Evolutionary conservation across 1,140 invertebrate species (phyloP).

Genomic region (Helicorthomorpha holstii): DNA sequence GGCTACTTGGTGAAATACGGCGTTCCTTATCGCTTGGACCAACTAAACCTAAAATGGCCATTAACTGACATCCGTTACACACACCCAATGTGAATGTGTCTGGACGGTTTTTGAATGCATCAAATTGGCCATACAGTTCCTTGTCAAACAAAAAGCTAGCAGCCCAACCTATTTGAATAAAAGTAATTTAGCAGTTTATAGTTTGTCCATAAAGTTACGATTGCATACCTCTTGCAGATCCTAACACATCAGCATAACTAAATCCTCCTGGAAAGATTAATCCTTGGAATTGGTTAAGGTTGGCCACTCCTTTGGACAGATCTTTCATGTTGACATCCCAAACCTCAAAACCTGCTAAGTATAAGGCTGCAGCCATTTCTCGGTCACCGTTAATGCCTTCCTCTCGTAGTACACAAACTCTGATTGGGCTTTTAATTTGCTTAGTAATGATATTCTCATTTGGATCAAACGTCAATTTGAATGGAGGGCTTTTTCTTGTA

Average conservation of each 20-base stretch:
- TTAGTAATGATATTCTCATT: too few relatives aligned
- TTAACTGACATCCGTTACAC: conserved; percentile 93
- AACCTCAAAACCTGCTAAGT: conserved; percentile 74
- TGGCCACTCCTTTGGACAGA: conserved; percentile 46
- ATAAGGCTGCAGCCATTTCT: conserved; percentile 91
- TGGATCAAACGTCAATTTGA: conserved; percentile 49
- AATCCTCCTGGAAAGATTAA: conserved; percentile 93
- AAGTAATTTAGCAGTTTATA: conserved; percentile 3
- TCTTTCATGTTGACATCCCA: conserved; percentile 88
- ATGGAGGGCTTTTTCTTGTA: conserved; percentile 20
- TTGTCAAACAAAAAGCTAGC: conserved; percentile 63
- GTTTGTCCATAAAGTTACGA: too few relatives aligned
- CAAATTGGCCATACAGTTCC: conserved; percentile 47
- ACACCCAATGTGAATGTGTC: conserved; percentile 92
- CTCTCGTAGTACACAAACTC: conserved; percentile 83
- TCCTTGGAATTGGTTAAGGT: conserved; percentile 64
- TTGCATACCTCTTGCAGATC: conserved; percentile 87
- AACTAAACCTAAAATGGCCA: conserved; percentile 71
- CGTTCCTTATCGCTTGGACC: conserved; percentile 23
- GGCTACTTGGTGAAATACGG: not conserved
- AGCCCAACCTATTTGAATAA: conserved; percentile 54
- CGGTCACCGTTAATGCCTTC: conserved; percentile 94
- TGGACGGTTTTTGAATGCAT: conserved; percentile 44
- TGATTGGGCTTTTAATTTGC: too few relatives aligned
- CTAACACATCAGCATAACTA: conserved; percentile 92